Conservation (phyloP, 92 coral and sea anemone species). For the Bergia puertoricense region DNA sequence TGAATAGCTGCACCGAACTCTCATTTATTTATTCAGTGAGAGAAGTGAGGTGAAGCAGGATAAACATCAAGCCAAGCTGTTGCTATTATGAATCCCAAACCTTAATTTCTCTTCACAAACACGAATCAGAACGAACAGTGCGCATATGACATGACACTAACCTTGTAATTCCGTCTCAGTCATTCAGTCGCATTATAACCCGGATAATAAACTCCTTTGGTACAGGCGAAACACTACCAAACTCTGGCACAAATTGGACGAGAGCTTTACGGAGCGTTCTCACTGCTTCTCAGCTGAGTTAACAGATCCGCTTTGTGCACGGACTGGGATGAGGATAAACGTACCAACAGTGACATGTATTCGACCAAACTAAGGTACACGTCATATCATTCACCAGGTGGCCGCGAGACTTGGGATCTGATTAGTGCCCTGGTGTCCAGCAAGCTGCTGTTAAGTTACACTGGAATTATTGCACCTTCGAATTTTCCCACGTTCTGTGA, state of each 20-base stretch:
- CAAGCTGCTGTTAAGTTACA: no score
- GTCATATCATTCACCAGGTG: background rate
- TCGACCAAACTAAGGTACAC: background rate
- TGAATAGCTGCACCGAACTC: background rate
- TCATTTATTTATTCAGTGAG: background rate
- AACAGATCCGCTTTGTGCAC: background rate
- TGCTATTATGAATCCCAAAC: background rate
- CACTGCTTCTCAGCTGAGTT: background rate
- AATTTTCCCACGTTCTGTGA: slow-evolving; percentile 36
- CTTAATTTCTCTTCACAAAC: background rate
- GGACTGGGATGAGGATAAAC: no score
- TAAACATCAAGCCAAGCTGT: background rate
- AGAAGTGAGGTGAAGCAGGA: background rate
- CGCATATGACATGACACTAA: background rate
- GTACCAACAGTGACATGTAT: background rate
- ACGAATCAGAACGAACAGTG: background rate
- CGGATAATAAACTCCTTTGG: background rate
- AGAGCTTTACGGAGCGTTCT: background rate
- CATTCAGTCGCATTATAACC: background rate
- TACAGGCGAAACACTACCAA: background rate
- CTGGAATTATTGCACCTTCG: slow-evolving; percentile 10
- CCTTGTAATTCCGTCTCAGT: background rate
- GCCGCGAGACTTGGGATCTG: background rate
- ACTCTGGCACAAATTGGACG: background rate
- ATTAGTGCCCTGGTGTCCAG: background rate